Percentiles rank a stretch among this genome's conserved stretches.
Evolutionary conservation across 2,888 invertebrate species (phyloP).

Genomic region (Chrysomela aeneicollis): DNA sequence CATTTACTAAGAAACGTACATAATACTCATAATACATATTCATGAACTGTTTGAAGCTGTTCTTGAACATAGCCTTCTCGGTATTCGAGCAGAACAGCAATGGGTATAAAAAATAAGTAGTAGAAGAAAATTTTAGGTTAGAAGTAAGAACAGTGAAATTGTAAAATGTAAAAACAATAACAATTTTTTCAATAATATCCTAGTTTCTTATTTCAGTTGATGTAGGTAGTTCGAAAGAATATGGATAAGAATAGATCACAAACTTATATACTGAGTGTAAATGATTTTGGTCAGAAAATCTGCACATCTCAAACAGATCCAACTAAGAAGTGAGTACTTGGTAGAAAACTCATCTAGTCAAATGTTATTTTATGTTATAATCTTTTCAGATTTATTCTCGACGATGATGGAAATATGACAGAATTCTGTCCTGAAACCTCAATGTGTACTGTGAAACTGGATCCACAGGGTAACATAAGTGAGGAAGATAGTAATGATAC

Average conservation of each 20-base stretch:
- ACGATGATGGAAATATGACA: conserved; percentile 53
- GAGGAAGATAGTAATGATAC: conserved; percentile 43
- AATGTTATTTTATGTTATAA: not conserved
- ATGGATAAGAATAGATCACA: conserved; percentile 53
- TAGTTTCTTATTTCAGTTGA: too few relatives aligned
- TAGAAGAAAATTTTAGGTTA: too few relatives aligned
- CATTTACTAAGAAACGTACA: too few relatives aligned
- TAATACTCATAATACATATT: too few relatives aligned
- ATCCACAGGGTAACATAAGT: conserved; percentile 40
- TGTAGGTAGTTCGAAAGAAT: too few relatives aligned
- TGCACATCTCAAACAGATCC: conserved; percentile 54
- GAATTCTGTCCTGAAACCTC: conserved; percentile 46
- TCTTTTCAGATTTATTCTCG: conserved; percentile 49
- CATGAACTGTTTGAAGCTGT: too few relatives aligned
- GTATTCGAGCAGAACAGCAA: too few relatives aligned
- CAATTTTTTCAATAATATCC: too few relatives aligned
- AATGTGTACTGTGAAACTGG: conserved; percentile 44
- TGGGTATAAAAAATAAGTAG: too few relatives aligned
- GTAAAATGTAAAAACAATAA: too few relatives aligned
- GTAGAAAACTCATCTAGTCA: not conserved
- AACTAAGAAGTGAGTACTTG: conserved; percentile 48
- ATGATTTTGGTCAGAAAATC: conserved; percentile 54
- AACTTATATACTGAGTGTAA: conserved; percentile 56
- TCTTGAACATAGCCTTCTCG: too few relatives aligned
- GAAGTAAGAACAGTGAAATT: too few relatives aligned